Percentiles rank a stretch among this genome's conserved stretches.
Conservation (phyloP, 2,113 vertebrate genomes). For the Oreochromis spilurus region DNA sequence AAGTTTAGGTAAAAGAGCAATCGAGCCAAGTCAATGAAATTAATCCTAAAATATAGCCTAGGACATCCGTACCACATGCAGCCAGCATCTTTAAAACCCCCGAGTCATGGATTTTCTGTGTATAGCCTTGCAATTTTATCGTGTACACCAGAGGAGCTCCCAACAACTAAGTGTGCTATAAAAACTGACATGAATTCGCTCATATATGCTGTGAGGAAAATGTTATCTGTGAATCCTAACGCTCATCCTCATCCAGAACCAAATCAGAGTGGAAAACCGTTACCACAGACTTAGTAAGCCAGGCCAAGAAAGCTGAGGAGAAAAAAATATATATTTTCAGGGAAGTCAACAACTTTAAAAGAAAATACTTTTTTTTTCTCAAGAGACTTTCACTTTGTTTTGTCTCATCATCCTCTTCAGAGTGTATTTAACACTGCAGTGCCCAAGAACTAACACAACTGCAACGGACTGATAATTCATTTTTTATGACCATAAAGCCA, state of each 20-base stretch:
- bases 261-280: conserved; percentile 33
- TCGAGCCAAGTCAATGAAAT: background rate
- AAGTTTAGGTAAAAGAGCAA: conserved; percentile 8
- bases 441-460: conserved; percentile 31
- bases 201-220: conserved; percentile 25
- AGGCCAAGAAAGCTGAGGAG: background rate
- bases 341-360: conserved; percentile 22
- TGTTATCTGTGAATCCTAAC: conserved; percentile 28
- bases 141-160: conserved; percentile 11
- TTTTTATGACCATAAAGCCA: conserved; percentile 46
- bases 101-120: conserved; percentile 1
- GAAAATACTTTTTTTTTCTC: conserved; percentile 19
- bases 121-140: conserved; percentile 32
- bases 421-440: conserved; percentile 42
- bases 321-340: background rate
- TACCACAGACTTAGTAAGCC: background rate
- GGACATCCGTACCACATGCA: background rate
- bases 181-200: conserved; percentile 34
- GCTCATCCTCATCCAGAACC: conserved; percentile 31
- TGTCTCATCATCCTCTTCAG: conserved; percentile 28
- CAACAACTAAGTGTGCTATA: conserved; percentile 32
- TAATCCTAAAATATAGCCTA: background rate
- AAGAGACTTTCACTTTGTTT: conserved; percentile 19
- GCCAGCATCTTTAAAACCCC: conserved; percentile 10
- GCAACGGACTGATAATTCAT: conserved; percentile 51